Evolutionary conservation across 2,113 vertebrate species (phyloP), one percentile per base, ranked within the genome.

Genomic region (Triplophysa siluroides): DNA sequence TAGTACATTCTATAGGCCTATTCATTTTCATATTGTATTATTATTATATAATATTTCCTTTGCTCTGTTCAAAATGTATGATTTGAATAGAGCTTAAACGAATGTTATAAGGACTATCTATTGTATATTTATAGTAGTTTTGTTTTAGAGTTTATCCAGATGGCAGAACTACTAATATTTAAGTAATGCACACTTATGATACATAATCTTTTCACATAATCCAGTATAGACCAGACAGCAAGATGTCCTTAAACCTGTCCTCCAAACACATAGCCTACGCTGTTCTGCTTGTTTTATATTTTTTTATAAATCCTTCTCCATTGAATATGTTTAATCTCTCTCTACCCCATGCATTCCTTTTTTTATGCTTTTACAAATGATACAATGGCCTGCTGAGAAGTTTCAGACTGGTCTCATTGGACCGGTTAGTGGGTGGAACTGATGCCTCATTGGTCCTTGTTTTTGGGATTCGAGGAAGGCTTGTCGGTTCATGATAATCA

Each of bases 361-460:
- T 5, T 45, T 9, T 24, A 24, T 24, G n/a, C 66, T 24, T 63
- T 23, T 45, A 23, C 18, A 21, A 58, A 23, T 33, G 10, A 29
- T 6, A 61, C 80, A 67, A 61, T 33, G 64, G 43, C 70, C 65
- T 73, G 74, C 68, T 43, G 6, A 54, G 54, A 66, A 45, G 12
- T 80, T 73, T 82, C 62, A 9, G 12, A 21, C 78, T 45, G 33
- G 74, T 62, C 77, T 86, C 8, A 88, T 90, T 91, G 88, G 91
- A 77, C 16, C 43, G 79, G 21, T 8, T 54, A 67, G 43, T 69
- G 84, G 85, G 81, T 76, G 82, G 11, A 23, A 54, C 80, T 60
- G 33, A 50, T 23, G 24, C 41, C 1, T 85, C 80, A 88, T 88
- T 89, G 85, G 84, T 26, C 50, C 71, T 18, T 52, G 11, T 74